Evolutionary conservation across 2,797 vertebrate genomes (phyloP), one percentile per base, ranked within the genome.

Genomic region (Sebastolobus alascanus): DNA sequence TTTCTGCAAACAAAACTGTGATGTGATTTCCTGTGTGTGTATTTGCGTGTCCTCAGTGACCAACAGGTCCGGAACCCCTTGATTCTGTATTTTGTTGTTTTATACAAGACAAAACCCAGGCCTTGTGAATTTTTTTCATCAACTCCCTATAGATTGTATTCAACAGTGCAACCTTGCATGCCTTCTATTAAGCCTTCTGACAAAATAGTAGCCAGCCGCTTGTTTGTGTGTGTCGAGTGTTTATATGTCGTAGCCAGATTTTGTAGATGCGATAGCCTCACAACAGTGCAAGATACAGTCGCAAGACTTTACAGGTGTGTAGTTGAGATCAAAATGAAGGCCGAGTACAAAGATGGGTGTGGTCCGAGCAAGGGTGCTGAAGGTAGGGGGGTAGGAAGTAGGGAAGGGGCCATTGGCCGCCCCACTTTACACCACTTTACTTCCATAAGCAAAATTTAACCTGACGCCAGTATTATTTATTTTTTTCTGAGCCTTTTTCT

Each of bases 51-150:
- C 20, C 6, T 43, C 40, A 3, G 59, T 59, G 72, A 61, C n/a
- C 18, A 56, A 37, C 56, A 73, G 40, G 43, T 70, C 27, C 20
- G 12, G 22, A 46, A 54, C 29, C 31, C 55, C 18, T 59, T 27
- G 27, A 72, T 68, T 31, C 7, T 65, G 1, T 55, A 56, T 75
- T 74, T 77, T 0, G 3, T 4, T 70, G 10, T 8, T 69, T 54
- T 35, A 27, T 31, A 63, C 11, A 59, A 52, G 1, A 8, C 27
- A 75, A 75, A 70, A 37, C 3, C 7, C 25, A 8, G 37, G n/a
- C 35, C 27, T 40, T 38, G 10, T 38, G 10, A 79, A 54, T 16
- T 75, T 27, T 75, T 72, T 63, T 67, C 8, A 35, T 80, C 16
- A 61, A 20, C 22, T 83, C 27, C 25, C n/a, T 0, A 52, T 0